Conservation (phyloP, 2,797 vertebrate species). For the Delichon dasypus region DNA sequence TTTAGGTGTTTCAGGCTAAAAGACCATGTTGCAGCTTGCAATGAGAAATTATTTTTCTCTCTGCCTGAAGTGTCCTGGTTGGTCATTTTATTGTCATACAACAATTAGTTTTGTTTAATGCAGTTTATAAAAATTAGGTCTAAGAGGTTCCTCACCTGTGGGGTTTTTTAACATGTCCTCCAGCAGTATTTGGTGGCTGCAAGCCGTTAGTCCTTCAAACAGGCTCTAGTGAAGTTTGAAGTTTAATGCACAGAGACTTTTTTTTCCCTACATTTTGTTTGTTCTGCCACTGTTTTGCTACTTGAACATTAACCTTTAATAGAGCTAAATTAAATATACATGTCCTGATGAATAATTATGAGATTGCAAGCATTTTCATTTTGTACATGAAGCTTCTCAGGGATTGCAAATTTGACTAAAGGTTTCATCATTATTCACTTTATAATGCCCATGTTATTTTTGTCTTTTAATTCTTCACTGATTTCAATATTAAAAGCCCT, state of each 20-base stretch:
- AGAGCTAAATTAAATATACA: constrained; percentile 78
- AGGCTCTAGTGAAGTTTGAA: constrained; percentile 59
- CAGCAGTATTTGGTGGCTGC: constrained; percentile 66
- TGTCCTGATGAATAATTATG: constrained; percentile 78
- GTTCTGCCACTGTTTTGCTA: constrained; percentile 72
- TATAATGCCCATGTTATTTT: constrained; percentile 50
- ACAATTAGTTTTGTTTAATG: constrained; percentile 69
- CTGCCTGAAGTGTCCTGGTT: constrained; percentile 21
- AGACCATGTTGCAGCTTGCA: constrained; percentile 38
- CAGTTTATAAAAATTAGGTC: constrained; percentile 68
- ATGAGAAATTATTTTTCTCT: constrained; percentile 35
- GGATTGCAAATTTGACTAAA: constrained; percentile 65
- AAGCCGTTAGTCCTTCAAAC: constrained; percentile 68
- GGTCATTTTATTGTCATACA: constrained; percentile 52
- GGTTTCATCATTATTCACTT: constrained; percentile 65
- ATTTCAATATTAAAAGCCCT: constrained; percentile 41
- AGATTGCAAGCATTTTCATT: constrained; percentile 72
- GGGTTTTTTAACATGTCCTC: constrained; percentile 60
- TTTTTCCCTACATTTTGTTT: constrained; percentile 69
- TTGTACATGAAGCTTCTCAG: constrained; percentile 64
- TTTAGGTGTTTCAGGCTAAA: constrained; percentile 32
- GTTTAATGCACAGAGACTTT: constrained; percentile 63
- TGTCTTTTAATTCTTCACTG: constrained; percentile 35
- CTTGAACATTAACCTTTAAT: constrained; percentile 78
- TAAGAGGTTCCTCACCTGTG: constrained; percentile 55